Percentiles rank a stretch among this genome's conserved stretches.
Conservation (phyloP, 2,888 invertebrate species). For the Antheraea assamensis region DNA sequence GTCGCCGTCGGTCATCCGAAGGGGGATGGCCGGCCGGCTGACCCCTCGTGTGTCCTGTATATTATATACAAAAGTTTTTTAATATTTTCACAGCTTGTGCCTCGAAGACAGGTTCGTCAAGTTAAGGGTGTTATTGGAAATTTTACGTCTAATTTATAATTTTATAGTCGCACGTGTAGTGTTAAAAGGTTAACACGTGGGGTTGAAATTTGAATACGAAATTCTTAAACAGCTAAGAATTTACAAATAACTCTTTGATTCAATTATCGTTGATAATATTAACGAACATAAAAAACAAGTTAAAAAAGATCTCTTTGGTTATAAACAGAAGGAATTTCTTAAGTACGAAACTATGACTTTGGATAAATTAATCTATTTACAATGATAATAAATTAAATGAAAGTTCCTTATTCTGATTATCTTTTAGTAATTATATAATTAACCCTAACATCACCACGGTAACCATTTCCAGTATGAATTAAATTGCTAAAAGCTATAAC, state of each 20-base stretch:
- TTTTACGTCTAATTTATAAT: slow-evolving; percentile 80
- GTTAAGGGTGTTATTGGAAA: slow-evolving; percentile 64
- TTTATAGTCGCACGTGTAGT: slow-evolving; percentile 67
- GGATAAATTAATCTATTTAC: no score
- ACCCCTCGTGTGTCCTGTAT: slow-evolving; percentile 66
- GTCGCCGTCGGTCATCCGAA: slow-evolving; percentile 70
- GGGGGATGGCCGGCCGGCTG: slow-evolving; percentile 61
- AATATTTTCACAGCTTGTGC: slow-evolving; percentile 78
- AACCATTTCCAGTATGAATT: no score
- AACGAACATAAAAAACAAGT: background rate
- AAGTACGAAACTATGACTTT: no score
- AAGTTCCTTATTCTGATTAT: no score
- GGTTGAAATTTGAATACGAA: slow-evolving; percentile 58
- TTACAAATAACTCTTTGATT: slow-evolving; percentile 22
- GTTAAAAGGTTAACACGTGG: slow-evolving; percentile 62
- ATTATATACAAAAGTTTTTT: slow-evolving; percentile 69
- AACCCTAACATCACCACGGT: no score
- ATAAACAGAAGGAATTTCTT: background rate
- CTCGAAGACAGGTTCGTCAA: slow-evolving; percentile 56
- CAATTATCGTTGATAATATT: slow-evolving; percentile 21
- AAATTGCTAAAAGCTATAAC: no score
- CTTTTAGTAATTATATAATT: no score
- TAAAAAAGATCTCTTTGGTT: background rate
- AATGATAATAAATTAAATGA: no score
- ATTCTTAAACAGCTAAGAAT: slow-evolving; percentile 16